phyloP scores from a whole-genome alignment of 1,140 invertebrate species.

The Danaus melanippus region DNA sequence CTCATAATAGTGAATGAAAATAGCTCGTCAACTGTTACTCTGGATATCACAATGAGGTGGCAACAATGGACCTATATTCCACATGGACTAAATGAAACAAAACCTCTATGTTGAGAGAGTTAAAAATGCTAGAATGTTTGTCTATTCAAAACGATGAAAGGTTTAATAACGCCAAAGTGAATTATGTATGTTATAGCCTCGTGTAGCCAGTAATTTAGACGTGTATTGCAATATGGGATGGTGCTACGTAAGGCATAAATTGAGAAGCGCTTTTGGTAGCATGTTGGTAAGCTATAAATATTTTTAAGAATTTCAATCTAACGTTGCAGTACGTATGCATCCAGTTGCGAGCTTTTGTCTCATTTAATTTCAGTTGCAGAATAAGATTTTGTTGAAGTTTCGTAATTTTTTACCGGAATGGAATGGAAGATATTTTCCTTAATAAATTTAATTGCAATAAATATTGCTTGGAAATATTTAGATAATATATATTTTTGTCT shows the following conservation, averaged over 20 bases:
- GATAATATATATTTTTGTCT: no score
- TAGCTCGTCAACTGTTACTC: conserved; percentile 50
- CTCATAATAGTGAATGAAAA: conserved; percentile 59
- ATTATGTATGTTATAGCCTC: conserved; percentile 22
- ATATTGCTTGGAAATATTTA: no score
- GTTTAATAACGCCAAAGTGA: conserved; percentile 28
- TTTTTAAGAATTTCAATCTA: conserved; percentile 26
- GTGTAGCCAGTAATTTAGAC: conserved; percentile 25
- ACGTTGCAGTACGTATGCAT: conserved; percentile 6
- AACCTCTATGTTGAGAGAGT: conserved; percentile 43
- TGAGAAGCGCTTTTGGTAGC: conserved; percentile 20
- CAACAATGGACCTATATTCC: conserved; percentile 56
- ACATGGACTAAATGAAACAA: conserved; percentile 56
- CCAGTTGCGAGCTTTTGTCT: no score
- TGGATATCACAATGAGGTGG: conserved; percentile 51
- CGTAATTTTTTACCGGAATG: no score
- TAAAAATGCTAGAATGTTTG: conserved; percentile 30
- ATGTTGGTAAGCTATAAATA: conserved; percentile 21
- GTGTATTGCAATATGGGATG: conserved; percentile 23
- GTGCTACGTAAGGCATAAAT: conserved; percentile 22
- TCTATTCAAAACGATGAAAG: conserved; percentile 32
- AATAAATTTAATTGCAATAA: no score
- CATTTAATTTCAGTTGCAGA: conserved; percentile 10
- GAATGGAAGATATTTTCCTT: no score
- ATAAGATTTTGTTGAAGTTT: no score